Conservation (phyloP, 2,797 vertebrate species). For the Etheostoma nigrum region DNA sequence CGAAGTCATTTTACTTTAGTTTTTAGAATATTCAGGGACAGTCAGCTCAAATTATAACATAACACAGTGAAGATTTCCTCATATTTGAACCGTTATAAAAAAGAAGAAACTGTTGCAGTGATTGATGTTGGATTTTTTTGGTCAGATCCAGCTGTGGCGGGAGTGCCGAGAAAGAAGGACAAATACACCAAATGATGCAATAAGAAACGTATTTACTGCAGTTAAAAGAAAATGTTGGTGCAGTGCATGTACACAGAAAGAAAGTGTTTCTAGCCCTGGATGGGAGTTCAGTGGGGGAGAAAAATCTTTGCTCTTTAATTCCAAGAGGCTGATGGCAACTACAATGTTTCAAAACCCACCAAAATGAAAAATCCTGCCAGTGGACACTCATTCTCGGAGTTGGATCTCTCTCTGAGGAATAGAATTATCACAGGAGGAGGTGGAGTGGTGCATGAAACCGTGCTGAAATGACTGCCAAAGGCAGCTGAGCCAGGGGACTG, state of each 20-base stretch:
- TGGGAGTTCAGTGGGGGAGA: background rate
- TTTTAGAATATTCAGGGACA: too few species aligned
- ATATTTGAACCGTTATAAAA: too few species aligned
- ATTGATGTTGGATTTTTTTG: too few species aligned
- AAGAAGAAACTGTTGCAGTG: too few species aligned
- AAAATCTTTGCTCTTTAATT: background rate
- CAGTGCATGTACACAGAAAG: background rate
- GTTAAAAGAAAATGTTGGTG: background rate
- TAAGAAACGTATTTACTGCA: background rate
- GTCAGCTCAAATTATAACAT: too few species aligned
- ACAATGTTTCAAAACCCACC: too few species aligned
- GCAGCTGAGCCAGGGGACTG: background rate
- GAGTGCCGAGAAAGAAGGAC: too few species aligned
- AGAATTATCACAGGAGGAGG: constrained; percentile 18
- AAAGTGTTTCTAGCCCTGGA: background rate
- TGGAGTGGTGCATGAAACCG: constrained; percentile 10
- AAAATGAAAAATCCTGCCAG: background rate
- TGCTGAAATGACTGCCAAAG: constrained; percentile 20
- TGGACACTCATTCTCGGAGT: constrained; percentile 3
- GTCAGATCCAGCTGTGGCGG: too few species aligned
- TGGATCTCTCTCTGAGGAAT: constrained; percentile 5
- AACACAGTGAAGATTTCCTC: too few species aligned
- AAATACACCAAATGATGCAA: too few species aligned
- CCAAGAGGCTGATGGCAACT: background rate
- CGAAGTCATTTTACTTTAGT: too few species aligned